These are phyloP conservation scores for Geotrypetes seraphini DNA, from an alignment of 2,797 vertebrate species.

Conservation along the genomic window DNA sequence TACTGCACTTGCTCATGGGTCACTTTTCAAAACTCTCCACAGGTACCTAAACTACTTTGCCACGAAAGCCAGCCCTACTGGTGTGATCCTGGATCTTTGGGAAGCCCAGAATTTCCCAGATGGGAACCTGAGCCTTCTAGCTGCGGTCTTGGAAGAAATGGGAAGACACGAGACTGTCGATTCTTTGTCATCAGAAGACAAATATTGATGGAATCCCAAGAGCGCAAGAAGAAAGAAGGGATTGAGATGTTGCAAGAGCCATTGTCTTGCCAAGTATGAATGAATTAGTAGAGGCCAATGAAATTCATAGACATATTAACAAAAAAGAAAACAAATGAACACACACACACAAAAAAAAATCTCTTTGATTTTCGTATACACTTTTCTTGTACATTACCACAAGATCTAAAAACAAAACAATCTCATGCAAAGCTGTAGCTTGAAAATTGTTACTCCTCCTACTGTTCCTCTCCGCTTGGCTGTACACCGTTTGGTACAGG, in stretches of 20 bases:
- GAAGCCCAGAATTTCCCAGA: conserved; percentile 96
- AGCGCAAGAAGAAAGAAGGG: conserved; percentile 20
- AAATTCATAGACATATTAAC: neutral
- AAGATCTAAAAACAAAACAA: conserved; percentile 43
- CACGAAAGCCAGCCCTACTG: conserved; percentile 92
- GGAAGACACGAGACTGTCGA: conserved; percentile 84
- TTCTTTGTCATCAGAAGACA: conserved; percentile 66
- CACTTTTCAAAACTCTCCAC: conserved; percentile 19
- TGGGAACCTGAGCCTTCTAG: conserved; percentile 85
- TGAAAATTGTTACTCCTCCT: conserved; percentile 54
- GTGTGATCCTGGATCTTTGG: conserved; percentile 95
- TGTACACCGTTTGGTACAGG: conserved; percentile 72
- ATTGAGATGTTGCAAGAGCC: neutral
- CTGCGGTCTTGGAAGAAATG: conserved; percentile 95
- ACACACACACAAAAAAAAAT: conserved; percentile 14
- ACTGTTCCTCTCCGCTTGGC: conserved; percentile 71
- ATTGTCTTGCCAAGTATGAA: conserved; percentile 15
- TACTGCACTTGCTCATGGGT: too few relatives aligned
- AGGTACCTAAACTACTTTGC: conserved; percentile 98
- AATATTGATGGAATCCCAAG: conserved; percentile 61
- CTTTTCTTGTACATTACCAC: conserved; percentile 42
- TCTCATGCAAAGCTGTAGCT: conserved; percentile 56
- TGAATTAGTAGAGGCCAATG: conserved; percentile 31
- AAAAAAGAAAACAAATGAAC: conserved; percentile 30
- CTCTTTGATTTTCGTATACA: conserved; percentile 32